A percentile compares a stretch with the other conserved stretches of the same genome.
Evolutionary conservation across 1,140 invertebrate genomes (phyloP).

Genomic region (Ruditapes philippinarum): DNA sequence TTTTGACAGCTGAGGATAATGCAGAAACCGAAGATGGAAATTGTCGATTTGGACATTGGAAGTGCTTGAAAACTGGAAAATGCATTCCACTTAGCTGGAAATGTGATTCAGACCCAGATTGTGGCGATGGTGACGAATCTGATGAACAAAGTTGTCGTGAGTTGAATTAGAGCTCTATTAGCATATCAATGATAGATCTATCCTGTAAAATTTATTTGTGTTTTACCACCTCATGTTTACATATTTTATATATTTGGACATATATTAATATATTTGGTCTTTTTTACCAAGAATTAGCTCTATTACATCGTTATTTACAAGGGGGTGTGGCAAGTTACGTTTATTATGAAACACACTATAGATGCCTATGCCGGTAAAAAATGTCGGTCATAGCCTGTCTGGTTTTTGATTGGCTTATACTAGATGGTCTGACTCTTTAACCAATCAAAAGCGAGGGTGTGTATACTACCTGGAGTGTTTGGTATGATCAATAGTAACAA

Average conservation of each 20-base stretch:
- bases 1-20: neutral
- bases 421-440: conserved; percentile 49
- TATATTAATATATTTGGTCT: no score
- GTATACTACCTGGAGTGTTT: neutral
- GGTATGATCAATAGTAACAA: no score
- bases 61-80: conserved; percentile 1
- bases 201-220: no score
- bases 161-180: no score
- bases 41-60: conserved; percentile 37
- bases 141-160: conserved; percentile 63
- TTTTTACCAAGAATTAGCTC: no score
- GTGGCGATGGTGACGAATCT: conserved; percentile 20
- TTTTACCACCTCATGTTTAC: no score
- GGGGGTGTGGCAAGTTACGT: conserved; percentile 55
- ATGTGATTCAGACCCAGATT: conserved; percentile 57
- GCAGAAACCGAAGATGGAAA: neutral
- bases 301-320: neutral
- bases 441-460: conserved; percentile 48
- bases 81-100: conserved; percentile 65
- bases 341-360: conserved; percentile 37
- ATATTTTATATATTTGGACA: no score
- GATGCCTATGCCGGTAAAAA: conserved; percentile 23
- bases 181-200: no score
- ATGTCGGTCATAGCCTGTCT: neutral
- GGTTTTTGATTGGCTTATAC: conserved; percentile 58